A percentile compares a stretch with the other conserved stretches of the same genome.
phyloP scores from a whole-genome alignment of 2,888 invertebrate species.

The Tetheella fluctuosa region DNA sequence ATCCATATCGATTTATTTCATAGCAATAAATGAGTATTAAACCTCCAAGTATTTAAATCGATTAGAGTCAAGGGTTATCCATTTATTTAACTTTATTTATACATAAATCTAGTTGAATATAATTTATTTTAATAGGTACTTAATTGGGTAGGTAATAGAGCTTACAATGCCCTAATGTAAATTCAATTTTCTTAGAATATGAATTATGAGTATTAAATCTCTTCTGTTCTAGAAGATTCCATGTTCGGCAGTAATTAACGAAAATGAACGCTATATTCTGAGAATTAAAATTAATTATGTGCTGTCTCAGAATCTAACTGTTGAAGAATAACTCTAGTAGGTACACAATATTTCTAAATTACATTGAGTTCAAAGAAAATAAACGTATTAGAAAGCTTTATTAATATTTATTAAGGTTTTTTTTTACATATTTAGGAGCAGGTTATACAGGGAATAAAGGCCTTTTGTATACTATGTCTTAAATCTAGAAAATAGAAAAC shows the following conservation, averaged over 20 bases:
- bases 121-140: no score
- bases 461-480: no score
- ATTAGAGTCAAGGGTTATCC: no score
- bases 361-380: not conserved
- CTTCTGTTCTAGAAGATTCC: not conserved
- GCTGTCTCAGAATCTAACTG: not conserved
- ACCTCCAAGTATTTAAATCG: no score
- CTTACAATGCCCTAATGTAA: not conserved
- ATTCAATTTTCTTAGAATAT: not conserved
- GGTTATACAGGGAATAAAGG: no score
- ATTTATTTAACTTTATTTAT: no score
- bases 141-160: no score
- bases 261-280: conserved; percentile 3
- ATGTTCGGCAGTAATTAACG: not conserved
- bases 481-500: no score
- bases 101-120: no score
- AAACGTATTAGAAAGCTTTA: not conserved
- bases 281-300: not conserved
- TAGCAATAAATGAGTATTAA: no score
- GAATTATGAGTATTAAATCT: not conserved
- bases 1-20: no score
- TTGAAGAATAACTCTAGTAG: not conserved
- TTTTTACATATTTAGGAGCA: not conserved
- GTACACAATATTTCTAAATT: not conserved
- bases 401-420: not conserved